Percentiles rank a stretch among this genome's conserved stretches.
These are phyloP conservation scores for Cerceris ruficornis DNA, from an alignment of 2,888 invertebrate species.

Conservation along the genomic window DNA sequence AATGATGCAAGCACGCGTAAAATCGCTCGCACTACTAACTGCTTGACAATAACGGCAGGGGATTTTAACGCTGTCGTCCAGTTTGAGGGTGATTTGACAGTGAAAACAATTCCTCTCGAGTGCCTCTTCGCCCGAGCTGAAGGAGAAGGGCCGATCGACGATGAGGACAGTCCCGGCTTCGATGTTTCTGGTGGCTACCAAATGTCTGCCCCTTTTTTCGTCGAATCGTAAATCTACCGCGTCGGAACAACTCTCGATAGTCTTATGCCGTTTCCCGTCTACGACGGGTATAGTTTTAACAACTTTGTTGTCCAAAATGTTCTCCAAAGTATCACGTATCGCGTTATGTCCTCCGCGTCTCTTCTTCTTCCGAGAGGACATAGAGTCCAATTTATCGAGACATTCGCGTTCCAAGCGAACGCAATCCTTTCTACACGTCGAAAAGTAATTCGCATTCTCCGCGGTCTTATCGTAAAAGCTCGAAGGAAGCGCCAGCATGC, in stretches of 20 bases:
- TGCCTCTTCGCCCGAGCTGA: slow-evolving; percentile 72
- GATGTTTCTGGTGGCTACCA: slow-evolving; percentile 80
- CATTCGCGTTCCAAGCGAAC: slow-evolving; percentile 65
- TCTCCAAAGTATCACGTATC: neutral
- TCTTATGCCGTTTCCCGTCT: slow-evolving; percentile 67
- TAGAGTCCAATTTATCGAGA: slow-evolving; percentile 51
- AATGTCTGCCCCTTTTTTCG: slow-evolving; percentile 77
- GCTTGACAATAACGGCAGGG: slow-evolving; percentile 76
- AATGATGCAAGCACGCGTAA: neutral
- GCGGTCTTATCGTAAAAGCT: slow-evolving; percentile 40
- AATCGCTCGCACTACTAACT: slow-evolving; percentile 65
- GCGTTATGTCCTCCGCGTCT: slow-evolving; percentile 50
- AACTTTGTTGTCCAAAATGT: neutral
- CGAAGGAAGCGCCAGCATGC: slow-evolving; percentile 62
- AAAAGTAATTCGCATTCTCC: slow-evolving; percentile 49
- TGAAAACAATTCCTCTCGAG: slow-evolving; percentile 75
- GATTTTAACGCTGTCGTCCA: slow-evolving; percentile 63
- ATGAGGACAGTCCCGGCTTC: slow-evolving; percentile 78
- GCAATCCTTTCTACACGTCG: slow-evolving; percentile 59
- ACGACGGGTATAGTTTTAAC: slow-evolving; percentile 43
- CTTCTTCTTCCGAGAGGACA: slow-evolving; percentile 45
- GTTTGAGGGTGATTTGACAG: slow-evolving; percentile 72
- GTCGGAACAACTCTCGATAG: slow-evolving; percentile 73
- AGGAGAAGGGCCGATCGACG: slow-evolving; percentile 76
- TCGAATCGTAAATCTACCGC: slow-evolving; percentile 67